Evolutionary conservation across 2,113 vertebrate species (phyloP).

Genomic region (Gnathochromis pfefferi): DNA sequence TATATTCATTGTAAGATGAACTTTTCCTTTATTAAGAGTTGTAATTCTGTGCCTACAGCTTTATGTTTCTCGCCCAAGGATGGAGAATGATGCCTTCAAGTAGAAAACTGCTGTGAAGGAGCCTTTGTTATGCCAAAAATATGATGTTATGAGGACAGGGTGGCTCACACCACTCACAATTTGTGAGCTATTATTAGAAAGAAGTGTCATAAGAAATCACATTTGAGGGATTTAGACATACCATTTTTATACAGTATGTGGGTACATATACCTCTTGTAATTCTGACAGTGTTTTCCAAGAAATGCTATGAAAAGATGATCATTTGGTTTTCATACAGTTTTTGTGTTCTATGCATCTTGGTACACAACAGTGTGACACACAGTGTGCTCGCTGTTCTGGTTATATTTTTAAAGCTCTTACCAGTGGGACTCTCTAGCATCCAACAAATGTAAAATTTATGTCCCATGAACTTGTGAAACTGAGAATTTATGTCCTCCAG

Average conservation of each 20-base stretch:
- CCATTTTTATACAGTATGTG: not conserved
- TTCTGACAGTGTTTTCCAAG: not conserved
- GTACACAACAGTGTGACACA: not conserved
- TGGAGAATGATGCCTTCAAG: not conserved
- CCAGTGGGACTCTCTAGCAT: not conserved
- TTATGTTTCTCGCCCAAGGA: not conserved
- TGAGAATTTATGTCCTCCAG: constrained; percentile 16
- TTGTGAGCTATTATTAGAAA: not conserved
- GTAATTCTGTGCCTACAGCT: not conserved
- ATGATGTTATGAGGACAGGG: not conserved
- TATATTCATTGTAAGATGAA: not conserved
- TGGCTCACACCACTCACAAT: not conserved
- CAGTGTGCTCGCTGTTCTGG: not conserved
- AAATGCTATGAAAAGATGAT: not conserved
- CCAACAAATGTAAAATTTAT: constrained; percentile 7
- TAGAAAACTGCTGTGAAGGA: not conserved
- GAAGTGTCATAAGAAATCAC: not conserved
- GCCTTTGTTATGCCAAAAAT: not conserved
- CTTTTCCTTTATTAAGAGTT: not conserved
- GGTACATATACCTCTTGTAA: not conserved
- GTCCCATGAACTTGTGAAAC: not conserved
- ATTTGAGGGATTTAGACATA: not conserved
- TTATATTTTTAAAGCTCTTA: not conserved
- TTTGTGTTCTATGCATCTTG: not conserved
- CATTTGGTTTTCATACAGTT: not conserved